Evolutionary conservation across 1,140 invertebrate genomes (phyloP).

Genomic region (Drosophila grimshawi): DNA sequence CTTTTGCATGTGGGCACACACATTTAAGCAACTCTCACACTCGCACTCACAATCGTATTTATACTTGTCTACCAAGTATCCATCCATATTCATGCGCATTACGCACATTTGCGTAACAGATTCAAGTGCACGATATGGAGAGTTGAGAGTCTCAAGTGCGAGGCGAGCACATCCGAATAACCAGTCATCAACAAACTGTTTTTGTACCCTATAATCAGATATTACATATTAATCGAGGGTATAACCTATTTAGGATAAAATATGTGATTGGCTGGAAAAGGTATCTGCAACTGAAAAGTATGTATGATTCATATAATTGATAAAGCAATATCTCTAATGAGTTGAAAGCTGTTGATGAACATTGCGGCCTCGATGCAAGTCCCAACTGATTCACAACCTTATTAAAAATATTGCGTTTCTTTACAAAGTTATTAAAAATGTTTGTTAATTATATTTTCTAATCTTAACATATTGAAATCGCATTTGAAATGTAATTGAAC

Average conservation of each 20-base stretch:
- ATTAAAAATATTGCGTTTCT: too few relatives aligned
- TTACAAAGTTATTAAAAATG: too few relatives aligned
- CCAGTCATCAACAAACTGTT: conserved; percentile 51
- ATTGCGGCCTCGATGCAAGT: too few relatives aligned
- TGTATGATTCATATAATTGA: too few relatives aligned
- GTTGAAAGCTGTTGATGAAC: too few relatives aligned
- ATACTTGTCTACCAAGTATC: conserved; percentile 47
- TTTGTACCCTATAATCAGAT: conserved; percentile 31
- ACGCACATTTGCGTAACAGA: conserved; percentile 82
- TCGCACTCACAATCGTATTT: conserved; percentile 3
- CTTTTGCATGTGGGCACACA: conserved; percentile 38
- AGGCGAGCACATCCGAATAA: conserved; percentile 45
- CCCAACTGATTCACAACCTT: too few relatives aligned
- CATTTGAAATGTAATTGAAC: too few relatives aligned
- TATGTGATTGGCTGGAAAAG: neutral
- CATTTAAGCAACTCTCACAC: neutral
- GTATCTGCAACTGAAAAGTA: too few relatives aligned
- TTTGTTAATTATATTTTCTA: too few relatives aligned
- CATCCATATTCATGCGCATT: conserved; percentile 74
- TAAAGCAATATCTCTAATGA: too few relatives aligned
- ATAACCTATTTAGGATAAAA: neutral
- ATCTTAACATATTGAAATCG: too few relatives aligned
- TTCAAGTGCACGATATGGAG: conserved; percentile 73
- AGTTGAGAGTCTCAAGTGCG: conserved; percentile 64
- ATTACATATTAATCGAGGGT: neutral